Conservation (phyloP, 2,888 invertebrate species). For the Hypolimnas misippus region DNA sequence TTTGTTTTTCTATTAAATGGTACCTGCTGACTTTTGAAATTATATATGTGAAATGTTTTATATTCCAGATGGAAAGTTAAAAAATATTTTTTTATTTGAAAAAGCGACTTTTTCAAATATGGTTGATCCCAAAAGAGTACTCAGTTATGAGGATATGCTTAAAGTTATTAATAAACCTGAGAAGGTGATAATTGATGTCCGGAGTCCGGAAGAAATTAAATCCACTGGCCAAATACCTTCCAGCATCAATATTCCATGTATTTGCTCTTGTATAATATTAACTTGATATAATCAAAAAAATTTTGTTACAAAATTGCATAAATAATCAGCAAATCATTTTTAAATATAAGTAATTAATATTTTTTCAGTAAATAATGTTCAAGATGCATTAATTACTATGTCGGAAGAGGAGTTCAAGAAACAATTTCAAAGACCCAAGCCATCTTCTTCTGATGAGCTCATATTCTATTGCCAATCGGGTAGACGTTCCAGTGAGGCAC, state of each 20-base stretch:
- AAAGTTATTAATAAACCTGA: constrained; percentile 67
- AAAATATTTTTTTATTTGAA: background rate
- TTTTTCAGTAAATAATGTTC: constrained; percentile 64
- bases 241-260: constrained; percentile 91
- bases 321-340: background rate
- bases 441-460: constrained; percentile 66
- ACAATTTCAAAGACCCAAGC: constrained; percentile 66
- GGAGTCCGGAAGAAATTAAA: constrained; percentile 88
- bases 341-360: constrained; percentile 15
- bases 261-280: too few species aligned
- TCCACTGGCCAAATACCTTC: constrained; percentile 89
- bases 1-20: too few species aligned
- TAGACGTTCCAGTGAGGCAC: constrained; percentile 64
- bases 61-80: background rate
- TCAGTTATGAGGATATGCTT: constrained; percentile 73
- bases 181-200: constrained; percentile 89
- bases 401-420: constrained; percentile 69
- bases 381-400: constrained; percentile 62
- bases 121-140: constrained; percentile 67
- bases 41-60: background rate
- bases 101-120: constrained; percentile 50
- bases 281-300: too few species aligned
- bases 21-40: background rate
- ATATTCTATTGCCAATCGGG: constrained; percentile 78
- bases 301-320: background rate